phyloP scores from a whole-genome alignment of 2,797 vertebrate genomes.

The Huso huso region DNA sequence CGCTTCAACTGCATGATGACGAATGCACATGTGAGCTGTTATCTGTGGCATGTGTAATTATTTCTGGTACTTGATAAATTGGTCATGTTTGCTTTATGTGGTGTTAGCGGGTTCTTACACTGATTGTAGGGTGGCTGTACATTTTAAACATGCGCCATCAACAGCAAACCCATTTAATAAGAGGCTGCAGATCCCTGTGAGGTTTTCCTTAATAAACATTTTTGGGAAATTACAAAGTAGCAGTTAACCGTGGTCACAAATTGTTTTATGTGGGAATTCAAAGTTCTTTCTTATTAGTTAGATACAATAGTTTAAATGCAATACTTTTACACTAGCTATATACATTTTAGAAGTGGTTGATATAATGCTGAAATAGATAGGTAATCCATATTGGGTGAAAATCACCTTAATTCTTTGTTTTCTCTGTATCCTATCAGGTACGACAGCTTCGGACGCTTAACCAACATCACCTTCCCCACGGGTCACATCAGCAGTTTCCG shows the following conservation, averaged over 20 bases:
- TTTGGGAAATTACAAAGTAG: too few species aligned
- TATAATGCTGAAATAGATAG: too few species aligned
- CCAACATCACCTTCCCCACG: slow-evolving; percentile 93
- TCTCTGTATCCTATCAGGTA: slow-evolving; percentile 63
- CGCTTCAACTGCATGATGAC: slow-evolving; percentile 1
- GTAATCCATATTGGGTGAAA: not conserved
- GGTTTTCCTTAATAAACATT: too few species aligned
- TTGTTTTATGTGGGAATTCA: too few species aligned
- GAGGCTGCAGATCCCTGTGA: too few species aligned
- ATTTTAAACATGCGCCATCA: not conserved
- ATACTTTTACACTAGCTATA: too few species aligned
- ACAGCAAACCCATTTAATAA: not conserved
- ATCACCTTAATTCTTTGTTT: not conserved
- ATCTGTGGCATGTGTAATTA: slow-evolving; percentile 3
- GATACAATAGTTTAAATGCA: too few species aligned
- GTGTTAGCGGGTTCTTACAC: not conserved
- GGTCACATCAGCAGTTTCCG: slow-evolving; percentile 93
- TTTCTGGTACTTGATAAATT: slow-evolving; percentile 1
- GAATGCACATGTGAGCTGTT: slow-evolving; percentile 1
- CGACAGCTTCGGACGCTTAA: slow-evolving; percentile 86
- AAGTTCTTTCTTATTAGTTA: too few species aligned
- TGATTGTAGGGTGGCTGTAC: not conserved
- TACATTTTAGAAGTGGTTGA: too few species aligned
- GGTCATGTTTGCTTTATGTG: not conserved
- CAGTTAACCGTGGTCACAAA: too few species aligned